Base-by-base conservation (phyloP, 2,113 vertebrate genomes). In the Hippocampus guttulatus region DNA sequence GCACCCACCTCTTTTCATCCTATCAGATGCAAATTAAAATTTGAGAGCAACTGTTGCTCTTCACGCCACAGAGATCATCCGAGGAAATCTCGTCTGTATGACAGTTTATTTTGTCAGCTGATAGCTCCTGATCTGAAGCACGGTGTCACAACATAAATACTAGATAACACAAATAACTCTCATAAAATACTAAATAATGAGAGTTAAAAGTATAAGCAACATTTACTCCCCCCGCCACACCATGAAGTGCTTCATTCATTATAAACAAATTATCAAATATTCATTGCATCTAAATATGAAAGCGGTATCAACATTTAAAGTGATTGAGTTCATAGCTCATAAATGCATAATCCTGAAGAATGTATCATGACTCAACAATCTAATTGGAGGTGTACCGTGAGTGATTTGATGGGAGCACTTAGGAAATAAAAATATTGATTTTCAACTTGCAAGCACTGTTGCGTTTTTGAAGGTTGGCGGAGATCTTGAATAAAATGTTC, bases 251-350 rank as follows among this genome's bases (percentile, higher is more conserved):
- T 67, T 15, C 47, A 80, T 85, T 60, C 71, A 82, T 83, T 74
- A 72, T 74, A 63, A n/a, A 75, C 11, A 67, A 72, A 69, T 23
- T n/a, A 77, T 86, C 25, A 78, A 86, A 75, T 75, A 84, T 79
- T 80, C 58, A 86, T 5, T 25, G 23, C 27, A 33, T n/a, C 33
- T 64, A 64, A 84, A 80, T 78, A 80, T 76, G 75, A 41, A 77
- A 40, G 41, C 20, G 30, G 60, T 74, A 81, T 72, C 68, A 79
- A 65, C 65, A 75, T 74, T 75, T 79, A 66, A 86, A 76, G 69
- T 78, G 64, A 70, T 25, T 63, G 70, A 68, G 45, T 74, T 73
- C 38, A 64, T 14, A 14, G 27, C 67, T 70, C 68, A 75, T 78
- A 41, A 86, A 80, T 80, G 10, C 55, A 3, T 10, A 55, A 55